These are phyloP conservation scores for Sycophaga agraensis DNA, from an alignment of 1,140 invertebrate genomes.

Conservation along the genomic window DNA sequence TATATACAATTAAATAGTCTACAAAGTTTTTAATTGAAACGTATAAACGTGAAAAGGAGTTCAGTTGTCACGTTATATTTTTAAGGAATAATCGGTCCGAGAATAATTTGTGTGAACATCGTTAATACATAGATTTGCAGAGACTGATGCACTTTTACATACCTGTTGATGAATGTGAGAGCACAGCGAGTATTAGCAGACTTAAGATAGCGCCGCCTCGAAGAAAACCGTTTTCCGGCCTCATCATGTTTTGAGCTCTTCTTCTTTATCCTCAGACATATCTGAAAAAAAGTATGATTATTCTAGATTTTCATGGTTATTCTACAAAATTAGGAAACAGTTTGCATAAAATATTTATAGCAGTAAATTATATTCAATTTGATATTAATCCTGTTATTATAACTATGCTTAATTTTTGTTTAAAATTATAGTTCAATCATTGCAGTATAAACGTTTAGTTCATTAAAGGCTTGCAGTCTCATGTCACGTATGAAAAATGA, in stretches of 20 bases:
- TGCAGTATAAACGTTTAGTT: too few relatives aligned
- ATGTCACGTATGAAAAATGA: too few relatives aligned
- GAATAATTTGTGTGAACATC: neutral
- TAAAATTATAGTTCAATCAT: neutral
- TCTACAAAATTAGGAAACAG: neutral
- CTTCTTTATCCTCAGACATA: conserved; percentile 16
- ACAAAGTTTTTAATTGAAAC: neutral
- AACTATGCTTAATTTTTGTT: neutral
- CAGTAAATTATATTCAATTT: neutral
- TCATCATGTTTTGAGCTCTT: conserved; percentile 11
- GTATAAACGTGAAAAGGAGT: neutral
- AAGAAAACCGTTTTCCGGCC: neutral
- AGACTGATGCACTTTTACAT: neutral
- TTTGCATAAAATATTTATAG: neutral
- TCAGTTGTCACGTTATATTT: neutral
- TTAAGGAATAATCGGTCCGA: neutral
- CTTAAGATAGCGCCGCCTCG: neutral
- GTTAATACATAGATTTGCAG: neutral
- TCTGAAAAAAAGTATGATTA: neutral
- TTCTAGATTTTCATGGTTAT: neutral
- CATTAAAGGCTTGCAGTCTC: too few relatives aligned
- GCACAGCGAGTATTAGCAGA: neutral
- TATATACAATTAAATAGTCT: neutral
- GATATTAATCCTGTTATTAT: neutral
- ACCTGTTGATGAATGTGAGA: neutral